Evolutionary conservation across 1,140 invertebrate species (phyloP), one percentile per base, ranked within the genome.

Genomic region (Nylanderia fulva): DNA sequence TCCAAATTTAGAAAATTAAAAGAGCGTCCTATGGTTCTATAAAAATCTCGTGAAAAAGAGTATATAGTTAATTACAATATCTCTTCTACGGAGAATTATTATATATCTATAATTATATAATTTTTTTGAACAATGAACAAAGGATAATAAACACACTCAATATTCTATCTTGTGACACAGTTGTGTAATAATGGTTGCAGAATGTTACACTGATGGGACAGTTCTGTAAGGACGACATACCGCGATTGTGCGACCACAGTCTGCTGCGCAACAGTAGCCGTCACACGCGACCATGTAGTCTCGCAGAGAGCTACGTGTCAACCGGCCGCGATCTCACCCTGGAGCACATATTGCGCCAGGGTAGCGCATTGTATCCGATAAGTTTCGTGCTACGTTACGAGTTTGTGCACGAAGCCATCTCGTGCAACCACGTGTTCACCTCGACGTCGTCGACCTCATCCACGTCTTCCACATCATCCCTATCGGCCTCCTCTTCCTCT

Each of bases 381-480:
- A 96, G 96, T 79, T 98, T 98, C 90, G 95, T 97, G 29, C 95
- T 98, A 1, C 96, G 96, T 18, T 98, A 98, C 93, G 97, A 98
- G 93, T 98, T 98, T 92, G 97, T 96, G 18, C 95, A 96, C 86
- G 92, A 93, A 85, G 96, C 84, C 95, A 96, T 93, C 93, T 96
- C 88, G 94, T 96, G 91, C 95, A 96, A 95, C 95, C 96, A 94
- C 95, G 96, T 84, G 91, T 96, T 93, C 95, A 93, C 92, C 18
- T 95, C 95, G 85, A 24, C 24, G 36, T 56, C 90, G 18, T 91
- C 95, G 69, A 21, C 69, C 7, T 68, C 85, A 61, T 91, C 92
- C 29, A 82, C 85, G 68, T 90, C 88, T 39, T 88, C 92, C n/a
- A 87, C 90, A 5, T 94, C 94, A 29, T 94, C 95, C 69, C 74